These are phyloP conservation scores for Calliphora vomitoria DNA, from an alignment of 2,888 invertebrate species.

Conservation along the genomic window DNA sequence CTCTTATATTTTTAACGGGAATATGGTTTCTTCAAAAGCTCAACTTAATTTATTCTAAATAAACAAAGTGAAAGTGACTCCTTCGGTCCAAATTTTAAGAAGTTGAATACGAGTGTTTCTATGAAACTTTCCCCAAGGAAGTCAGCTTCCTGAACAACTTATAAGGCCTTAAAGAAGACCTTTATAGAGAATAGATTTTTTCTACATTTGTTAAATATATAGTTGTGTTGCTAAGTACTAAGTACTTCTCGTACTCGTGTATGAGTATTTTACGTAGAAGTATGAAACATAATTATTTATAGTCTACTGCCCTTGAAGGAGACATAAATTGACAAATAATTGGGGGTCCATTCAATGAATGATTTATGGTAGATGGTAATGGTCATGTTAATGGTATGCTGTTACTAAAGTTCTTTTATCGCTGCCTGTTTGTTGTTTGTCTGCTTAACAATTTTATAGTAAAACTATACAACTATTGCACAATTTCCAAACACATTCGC, in stretches of 20 bases:
- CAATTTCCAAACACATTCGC: slow-evolving; percentile 36
- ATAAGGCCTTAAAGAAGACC: background rate
- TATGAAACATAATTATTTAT: slow-evolving; percentile 78
- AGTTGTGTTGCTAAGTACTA: slow-evolving; percentile 16
- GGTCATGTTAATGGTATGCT: slow-evolving; percentile 73
- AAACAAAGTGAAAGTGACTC: too few species aligned
- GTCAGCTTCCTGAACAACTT: background rate
- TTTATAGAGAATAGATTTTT: background rate
- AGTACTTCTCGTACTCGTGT: background rate
- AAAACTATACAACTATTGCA: slow-evolving; percentile 63
- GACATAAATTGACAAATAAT: slow-evolving; percentile 82
- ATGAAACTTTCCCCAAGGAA: background rate
- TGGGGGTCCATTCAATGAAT: slow-evolving; percentile 80
- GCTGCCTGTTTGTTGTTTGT: slow-evolving; percentile 45
- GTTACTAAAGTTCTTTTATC: slow-evolving; percentile 63
- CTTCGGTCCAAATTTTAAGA: background rate
- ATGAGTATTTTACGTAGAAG: slow-evolving; percentile 50
- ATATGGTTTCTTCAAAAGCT: too few species aligned
- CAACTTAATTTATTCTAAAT: too few species aligned
- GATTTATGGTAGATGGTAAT: slow-evolving; percentile 78
- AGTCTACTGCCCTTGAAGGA: slow-evolving; percentile 81
- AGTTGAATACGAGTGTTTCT: background rate
- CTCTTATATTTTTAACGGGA: too few species aligned
- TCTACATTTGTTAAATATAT: background rate
- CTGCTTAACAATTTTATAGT: slow-evolving; percentile 63